These are phyloP conservation scores for Hyles lineata DNA, from an alignment of 2,888 invertebrate genomes.

Conservation along the genomic window DNA sequence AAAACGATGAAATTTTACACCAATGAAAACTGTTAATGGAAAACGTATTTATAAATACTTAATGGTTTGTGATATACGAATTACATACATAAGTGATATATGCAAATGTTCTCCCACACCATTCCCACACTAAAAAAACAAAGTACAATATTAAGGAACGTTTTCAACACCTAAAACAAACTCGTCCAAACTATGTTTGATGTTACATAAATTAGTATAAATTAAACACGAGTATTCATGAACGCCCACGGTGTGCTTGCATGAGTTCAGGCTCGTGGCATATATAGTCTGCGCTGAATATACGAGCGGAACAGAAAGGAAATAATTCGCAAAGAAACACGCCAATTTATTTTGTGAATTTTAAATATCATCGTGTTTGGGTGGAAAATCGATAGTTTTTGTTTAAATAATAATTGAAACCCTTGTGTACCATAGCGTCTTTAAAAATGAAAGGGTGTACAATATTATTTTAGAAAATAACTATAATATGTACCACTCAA, in stretches of 20 bases:
- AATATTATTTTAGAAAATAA: too few species aligned
- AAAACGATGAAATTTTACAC: too few species aligned
- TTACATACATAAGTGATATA: too few species aligned
- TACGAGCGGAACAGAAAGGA: slow-evolving; percentile 4
- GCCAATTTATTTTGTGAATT: too few species aligned
- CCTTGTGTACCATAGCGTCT: too few species aligned
- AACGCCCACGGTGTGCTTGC: neutral
- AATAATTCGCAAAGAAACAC: too few species aligned
- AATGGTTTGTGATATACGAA: neutral
- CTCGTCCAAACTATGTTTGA: neutral
- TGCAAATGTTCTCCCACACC: neutral
- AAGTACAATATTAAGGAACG: neutral
- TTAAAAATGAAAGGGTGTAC: too few species aligned
- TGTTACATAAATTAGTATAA: neutral
- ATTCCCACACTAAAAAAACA: neutral
- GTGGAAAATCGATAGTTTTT: too few species aligned
- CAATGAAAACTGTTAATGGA: too few species aligned
- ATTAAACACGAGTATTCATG: neutral
- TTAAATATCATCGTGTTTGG: too few species aligned
- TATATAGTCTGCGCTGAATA: neutral
- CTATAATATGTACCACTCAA: too few species aligned
- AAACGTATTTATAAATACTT: neutral
- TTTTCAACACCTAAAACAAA: neutral
- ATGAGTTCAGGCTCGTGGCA: neutral
- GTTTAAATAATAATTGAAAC: too few species aligned